Evolutionary conservation across 1,140 invertebrate species (phyloP), one percentile per base, ranked within the genome.

Genomic region (Microplitis demolitor): DNA sequence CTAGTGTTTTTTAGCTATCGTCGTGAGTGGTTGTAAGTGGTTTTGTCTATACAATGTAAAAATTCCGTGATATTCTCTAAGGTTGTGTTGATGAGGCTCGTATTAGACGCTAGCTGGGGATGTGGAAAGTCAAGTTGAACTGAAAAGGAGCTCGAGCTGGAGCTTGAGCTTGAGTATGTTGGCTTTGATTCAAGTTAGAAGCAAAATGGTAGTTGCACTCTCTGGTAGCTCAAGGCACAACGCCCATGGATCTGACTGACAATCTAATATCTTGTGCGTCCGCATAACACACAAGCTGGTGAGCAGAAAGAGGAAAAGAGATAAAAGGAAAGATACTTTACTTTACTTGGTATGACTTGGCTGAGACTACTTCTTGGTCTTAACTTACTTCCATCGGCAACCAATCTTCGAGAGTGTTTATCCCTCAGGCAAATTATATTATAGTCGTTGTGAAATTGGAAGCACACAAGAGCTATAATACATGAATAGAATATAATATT

Each of bases 141-240:
- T 24, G 24, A 2, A 24, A 24, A 24, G 24, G 24, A 24, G 24
- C 24, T 24, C 1, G 2, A 24, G 24, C 24, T 24, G 24, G 8
- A 8, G 37, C 45, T 14, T 37, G 33, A 45, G 31, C 35, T 53
- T 51, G 31, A 37, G 54, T 53, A 35, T 69, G 72, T 78, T 75
- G 74, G 76, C 76, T 77, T 71, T 79, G 71, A 76, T 76, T 79
- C 75, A 80, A 78, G 79, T 78, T 76, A 79, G 79, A 71, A 80
- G 77, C 79, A 76, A 77, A 78, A 78, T 79, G 76, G 79, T 77
- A 78, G 79, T 80, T 79, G 74, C 76, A 78, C 39, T 45, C 39
- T 45, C 11, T 45, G 73, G 78, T 81, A 81, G 78, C 80, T 81
- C 73, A 76, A 73, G 80, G 80, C 80, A 76, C 58, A 75, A 76